phyloP scores from a whole-genome alignment of 2,113 vertebrate species.

The Nibea albiflora region DNA sequence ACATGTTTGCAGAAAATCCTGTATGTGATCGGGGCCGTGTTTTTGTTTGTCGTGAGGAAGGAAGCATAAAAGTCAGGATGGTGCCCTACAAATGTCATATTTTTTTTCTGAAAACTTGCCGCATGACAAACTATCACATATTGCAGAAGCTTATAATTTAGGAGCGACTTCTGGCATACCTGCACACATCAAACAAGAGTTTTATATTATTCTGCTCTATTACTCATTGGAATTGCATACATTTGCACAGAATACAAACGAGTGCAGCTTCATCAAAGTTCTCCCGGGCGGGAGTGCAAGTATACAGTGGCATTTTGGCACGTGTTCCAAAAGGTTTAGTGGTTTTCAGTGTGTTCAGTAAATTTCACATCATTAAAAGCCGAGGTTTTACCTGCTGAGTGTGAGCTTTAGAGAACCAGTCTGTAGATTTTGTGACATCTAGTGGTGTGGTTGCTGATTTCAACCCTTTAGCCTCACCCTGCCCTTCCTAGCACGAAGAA shows the following conservation, averaged over 20 bases:
- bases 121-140: slow-evolving; percentile 31
- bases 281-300: background rate
- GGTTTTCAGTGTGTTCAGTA: background rate
- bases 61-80: slow-evolving; percentile 31
- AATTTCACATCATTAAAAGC: background rate
- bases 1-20: background rate
- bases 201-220: slow-evolving; percentile 5
- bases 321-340: background rate
- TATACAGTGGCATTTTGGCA: background rate
- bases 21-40: background rate
- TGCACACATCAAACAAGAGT: slow-evolving; percentile 19
- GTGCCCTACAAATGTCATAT: slow-evolving; percentile 50
- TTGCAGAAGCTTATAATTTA: slow-evolving; percentile 16
- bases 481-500: too few species aligned
- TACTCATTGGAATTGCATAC: slow-evolving; percentile 24
- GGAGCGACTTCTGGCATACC: slow-evolving; percentile 31
- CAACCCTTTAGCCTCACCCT: too few species aligned
- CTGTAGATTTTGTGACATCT: too few species aligned
- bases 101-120: slow-evolving; percentile 16
- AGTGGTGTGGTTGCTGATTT: too few species aligned
- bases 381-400: background rate
- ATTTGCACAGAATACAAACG: slow-evolving; percentile 14
- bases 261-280: slow-evolving; percentile 9
- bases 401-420: background rate
- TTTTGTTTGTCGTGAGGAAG: slow-evolving; percentile 7